Base-by-base conservation (phyloP, 2,797 vertebrate genomes). In the Anisognathus igniventris region DNA sequence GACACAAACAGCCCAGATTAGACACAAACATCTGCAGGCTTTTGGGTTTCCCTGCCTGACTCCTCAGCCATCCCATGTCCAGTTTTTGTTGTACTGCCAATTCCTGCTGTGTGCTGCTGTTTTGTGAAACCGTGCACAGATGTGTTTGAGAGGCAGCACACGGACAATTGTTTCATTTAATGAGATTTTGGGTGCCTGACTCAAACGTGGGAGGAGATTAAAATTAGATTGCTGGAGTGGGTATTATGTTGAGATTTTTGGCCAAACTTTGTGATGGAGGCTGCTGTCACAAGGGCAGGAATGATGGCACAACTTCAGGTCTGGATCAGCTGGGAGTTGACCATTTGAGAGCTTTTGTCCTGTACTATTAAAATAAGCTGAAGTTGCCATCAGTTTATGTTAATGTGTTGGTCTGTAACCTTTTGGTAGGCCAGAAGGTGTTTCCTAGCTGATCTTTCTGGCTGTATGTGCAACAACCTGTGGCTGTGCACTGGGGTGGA, bases 201-300 rank as follows among this genome's bases (percentile, higher is more conserved):
- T 77, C 0, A 0, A 40, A 37, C 0, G 1, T 30, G 10, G 33
- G 51, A 84, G 28, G 33, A 84, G 31, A 68, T 72, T 50, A 68
- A 92, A 80, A 84, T 80, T 25, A 72, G 33, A 35, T 58, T 39
- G 20, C 24, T 80, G 19, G 17, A 83, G n/a, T 39, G 16, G 6
- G 3, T 47, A 57, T 70, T 68, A 60, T 1, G 1, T 23, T 61
- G 50, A 86, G 42, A 24, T 67, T 39, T 23, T 73, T 50, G 18
- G 20, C 25, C 39, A 68, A 19, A 18, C 24, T 82, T 78, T 81
- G 37, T 44, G 47, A 10, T 33, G 23, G 39, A 80, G 20, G 23
- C 56, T 75, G 58, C n/a, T 72, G 30, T 35, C 20, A 23, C 24
- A 23, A 75, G 14, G 18, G 20, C 27, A 50, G n/a, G n/a, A 22